phyloP scores from a whole-genome alignment of 2,113 vertebrate species.

The Girardinichthys multiradiatus region DNA sequence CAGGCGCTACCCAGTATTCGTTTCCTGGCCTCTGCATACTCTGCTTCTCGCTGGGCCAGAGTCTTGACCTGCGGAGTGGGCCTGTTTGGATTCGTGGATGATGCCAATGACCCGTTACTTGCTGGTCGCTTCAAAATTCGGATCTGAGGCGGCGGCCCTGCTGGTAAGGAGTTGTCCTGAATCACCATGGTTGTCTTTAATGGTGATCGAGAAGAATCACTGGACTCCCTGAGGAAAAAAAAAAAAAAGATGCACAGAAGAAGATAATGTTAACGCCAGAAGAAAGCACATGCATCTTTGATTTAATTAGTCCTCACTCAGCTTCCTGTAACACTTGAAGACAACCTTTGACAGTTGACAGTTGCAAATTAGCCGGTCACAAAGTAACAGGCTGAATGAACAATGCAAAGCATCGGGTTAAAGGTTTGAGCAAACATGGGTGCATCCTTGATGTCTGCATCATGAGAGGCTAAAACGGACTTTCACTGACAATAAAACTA shows the following conservation, averaged over 20 bases:
- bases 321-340: neutral
- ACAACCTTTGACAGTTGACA: too few relatives aligned
- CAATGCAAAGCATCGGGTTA: too few relatives aligned
- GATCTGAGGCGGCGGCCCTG: slow-evolving; percentile 92
- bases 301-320: neutral
- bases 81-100: slow-evolving; percentile 80
- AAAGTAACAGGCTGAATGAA: too few relatives aligned
- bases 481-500: too few relatives aligned
- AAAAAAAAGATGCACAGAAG: neutral
- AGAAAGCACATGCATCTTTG: too few relatives aligned
- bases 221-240: slow-evolving; percentile 82
- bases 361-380: too few relatives aligned
- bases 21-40: slow-evolving; percentile 95
- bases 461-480: too few relatives aligned
- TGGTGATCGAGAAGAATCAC: slow-evolving; percentile 78
- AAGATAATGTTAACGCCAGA: neutral
- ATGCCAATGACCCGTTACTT: slow-evolving; percentile 89
- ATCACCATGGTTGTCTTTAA: slow-evolving; percentile 92
- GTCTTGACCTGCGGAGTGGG: slow-evolving; percentile 91
- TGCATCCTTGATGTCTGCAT: too few relatives aligned
- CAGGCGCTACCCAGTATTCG: slow-evolving; percentile 95
- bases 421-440: too few relatives aligned
- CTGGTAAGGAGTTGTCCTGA: slow-evolving; percentile 90
- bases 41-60: slow-evolving; percentile 93
- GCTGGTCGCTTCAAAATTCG: slow-evolving; percentile 95